phyloP scores from a whole-genome alignment of 2,888 invertebrate species.

The Troilus luridus region DNA sequence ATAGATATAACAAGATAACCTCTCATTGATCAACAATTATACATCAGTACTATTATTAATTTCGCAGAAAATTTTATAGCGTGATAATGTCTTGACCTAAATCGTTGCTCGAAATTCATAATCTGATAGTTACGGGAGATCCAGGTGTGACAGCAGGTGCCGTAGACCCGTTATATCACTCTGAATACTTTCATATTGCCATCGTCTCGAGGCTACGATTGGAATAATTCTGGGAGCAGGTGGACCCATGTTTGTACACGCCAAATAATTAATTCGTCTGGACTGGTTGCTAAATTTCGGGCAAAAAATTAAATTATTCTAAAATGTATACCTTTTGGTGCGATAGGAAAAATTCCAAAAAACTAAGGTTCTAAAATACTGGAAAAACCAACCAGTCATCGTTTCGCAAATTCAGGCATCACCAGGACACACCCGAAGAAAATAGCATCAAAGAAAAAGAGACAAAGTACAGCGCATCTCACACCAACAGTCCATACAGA shows the following conservation, averaged over 20 bases:
- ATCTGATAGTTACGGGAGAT: neutral
- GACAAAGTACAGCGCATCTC: no score
- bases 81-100: neutral
- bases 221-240: neutral
- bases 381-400: no score
- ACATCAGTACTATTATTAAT: neutral
- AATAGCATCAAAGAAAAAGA: no score
- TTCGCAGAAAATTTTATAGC: neutral
- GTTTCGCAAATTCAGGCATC: no score
- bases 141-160: slow-evolving; percentile 9
- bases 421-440: no score
- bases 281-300: no score
- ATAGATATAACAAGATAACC: no score
- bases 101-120: neutral
- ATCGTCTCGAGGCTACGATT: neutral
- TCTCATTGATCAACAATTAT: neutral
- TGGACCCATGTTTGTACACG: neutral
- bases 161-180: neutral
- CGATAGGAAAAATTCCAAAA: neutral
- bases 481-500: no score
- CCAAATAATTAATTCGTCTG: no score
- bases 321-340: neutral
- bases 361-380: no score
- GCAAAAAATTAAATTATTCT: neutral
- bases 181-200: slow-evolving; percentile 6